Percentiles rank a stretch among this genome's conserved stretches.
Evolutionary conservation across 2,113 vertebrate species (phyloP).

Genomic region (Cathartes aura): DNA sequence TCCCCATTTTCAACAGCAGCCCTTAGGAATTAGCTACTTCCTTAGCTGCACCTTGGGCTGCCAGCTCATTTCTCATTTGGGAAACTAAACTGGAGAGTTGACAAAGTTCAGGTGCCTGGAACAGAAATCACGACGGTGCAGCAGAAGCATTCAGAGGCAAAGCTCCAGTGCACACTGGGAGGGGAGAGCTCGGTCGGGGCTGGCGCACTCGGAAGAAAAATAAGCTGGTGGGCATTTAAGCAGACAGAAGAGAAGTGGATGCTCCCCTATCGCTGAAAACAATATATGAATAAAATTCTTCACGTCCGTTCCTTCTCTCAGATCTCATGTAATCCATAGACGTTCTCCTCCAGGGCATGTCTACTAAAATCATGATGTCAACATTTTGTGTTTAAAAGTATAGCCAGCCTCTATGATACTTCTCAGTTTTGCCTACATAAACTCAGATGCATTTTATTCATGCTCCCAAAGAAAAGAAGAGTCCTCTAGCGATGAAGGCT

Average conservation of each 20-base stretch:
- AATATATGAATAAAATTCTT: not conserved
- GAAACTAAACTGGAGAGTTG: not conserved
- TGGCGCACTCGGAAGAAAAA: rapidly evolving
- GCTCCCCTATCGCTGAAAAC: not conserved
- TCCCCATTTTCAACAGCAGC: not conserved
- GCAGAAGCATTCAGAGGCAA: not conserved
- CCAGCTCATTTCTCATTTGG: not conserved
- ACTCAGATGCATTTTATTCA: not conserved
- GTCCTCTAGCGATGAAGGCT: not conserved
- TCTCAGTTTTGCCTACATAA: not conserved
- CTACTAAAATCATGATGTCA: not conserved
- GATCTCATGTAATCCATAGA: not conserved
- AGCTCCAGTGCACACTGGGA: not conserved
- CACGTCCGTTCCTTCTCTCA: not conserved
- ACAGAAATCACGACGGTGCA: not conserved
- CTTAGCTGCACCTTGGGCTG: not conserved
- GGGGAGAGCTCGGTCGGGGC: not conserved
- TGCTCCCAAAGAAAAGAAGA: not conserved
- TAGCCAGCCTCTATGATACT: not conserved
- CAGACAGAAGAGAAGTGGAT: not conserved
- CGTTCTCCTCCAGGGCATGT: not conserved
- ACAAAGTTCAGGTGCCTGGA: constrained; percentile 35
- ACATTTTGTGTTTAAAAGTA: not conserved
- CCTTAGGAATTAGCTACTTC: constrained; percentile 14
- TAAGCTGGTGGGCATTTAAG: not conserved